phyloP scores from a whole-genome alignment of 2,888 invertebrate genomes.

The Eupithecia inturbata region DNA sequence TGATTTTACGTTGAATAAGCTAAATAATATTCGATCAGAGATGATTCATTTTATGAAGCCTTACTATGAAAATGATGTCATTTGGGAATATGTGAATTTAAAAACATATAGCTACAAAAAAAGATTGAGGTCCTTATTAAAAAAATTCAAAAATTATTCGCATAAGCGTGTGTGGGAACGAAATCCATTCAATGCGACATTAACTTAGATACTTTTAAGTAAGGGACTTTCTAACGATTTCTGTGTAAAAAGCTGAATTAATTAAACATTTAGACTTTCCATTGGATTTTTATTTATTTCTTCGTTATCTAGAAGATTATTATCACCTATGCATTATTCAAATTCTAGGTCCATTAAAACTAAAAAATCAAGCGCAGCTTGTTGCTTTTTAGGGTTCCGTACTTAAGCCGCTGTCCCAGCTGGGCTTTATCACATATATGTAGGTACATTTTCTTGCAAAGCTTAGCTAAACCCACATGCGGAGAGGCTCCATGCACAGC shows the following conservation, averaged over 20 bases:
- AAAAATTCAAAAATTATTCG: conserved; percentile 7
- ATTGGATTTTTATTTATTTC: not conserved
- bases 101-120: conserved; percentile 28
- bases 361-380: no score
- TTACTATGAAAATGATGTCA: conserved; percentile 28
- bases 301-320: not conserved
- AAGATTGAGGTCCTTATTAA: conserved; percentile 7
- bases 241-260: not conserved
- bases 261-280: not conserved
- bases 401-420: no score
- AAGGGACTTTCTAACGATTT: not conserved
- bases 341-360: no score
- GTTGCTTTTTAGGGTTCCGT: no score
- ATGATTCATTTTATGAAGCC: conserved; percentile 24
- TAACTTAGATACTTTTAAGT: not conserved
- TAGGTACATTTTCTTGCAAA: no score
- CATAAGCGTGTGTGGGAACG: conserved; percentile 32
- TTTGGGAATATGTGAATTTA: conserved; percentile 34
- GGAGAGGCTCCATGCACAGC: no score
- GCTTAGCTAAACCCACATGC: no score
- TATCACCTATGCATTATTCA: not conserved
- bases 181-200: conserved; percentile 17
- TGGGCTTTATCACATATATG: no score
- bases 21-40: conserved; percentile 13
- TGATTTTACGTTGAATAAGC: conserved; percentile 25